These are phyloP conservation scores for Galerucella pusilla DNA, from an alignment of 2,888 invertebrate genomes.

Conservation along the genomic window DNA sequence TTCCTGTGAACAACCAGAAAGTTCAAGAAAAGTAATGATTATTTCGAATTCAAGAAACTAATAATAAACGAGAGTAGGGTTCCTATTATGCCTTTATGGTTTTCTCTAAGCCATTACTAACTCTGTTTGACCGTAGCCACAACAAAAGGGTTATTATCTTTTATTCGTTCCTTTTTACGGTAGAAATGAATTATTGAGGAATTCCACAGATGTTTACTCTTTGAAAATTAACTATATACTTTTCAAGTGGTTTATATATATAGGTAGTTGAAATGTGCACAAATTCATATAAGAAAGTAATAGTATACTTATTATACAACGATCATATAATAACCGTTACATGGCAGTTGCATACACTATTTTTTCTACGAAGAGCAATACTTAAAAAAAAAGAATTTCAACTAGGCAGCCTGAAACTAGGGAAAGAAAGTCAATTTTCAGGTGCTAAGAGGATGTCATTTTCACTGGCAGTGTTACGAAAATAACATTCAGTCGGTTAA, in stretches of 20 bases:
- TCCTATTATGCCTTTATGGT: slow-evolving; percentile 12
- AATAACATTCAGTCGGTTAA: neutral
- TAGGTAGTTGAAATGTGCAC: too few relatives aligned
- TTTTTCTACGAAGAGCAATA: too few relatives aligned
- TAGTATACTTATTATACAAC: too few relatives aligned
- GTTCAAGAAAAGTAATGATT: neutral
- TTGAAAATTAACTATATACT: neutral
- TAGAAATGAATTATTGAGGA: slow-evolving; percentile 8
- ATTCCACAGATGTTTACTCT: neutral
- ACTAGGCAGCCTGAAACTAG: too few relatives aligned
- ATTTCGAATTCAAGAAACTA: slow-evolving; percentile 13
- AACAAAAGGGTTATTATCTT: slow-evolving; percentile 14
- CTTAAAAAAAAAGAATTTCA: too few relatives aligned
- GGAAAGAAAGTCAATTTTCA: too few relatives aligned
- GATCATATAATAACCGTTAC: too few relatives aligned
- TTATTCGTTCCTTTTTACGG: slow-evolving; percentile 14
- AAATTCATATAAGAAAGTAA: too few relatives aligned
- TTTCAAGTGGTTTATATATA: neutral
- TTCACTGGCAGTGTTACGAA: too few relatives aligned
- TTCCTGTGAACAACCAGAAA: neutral
- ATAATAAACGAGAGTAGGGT: slow-evolving; percentile 11
- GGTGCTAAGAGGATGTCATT: too few relatives aligned
- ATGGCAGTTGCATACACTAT: too few relatives aligned
- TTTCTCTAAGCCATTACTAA: slow-evolving; percentile 12
- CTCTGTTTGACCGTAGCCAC: slow-evolving; percentile 19